Conservation (phyloP, 2,113 vertebrate genomes). For the Illadopsis cleaveri region DNA sequence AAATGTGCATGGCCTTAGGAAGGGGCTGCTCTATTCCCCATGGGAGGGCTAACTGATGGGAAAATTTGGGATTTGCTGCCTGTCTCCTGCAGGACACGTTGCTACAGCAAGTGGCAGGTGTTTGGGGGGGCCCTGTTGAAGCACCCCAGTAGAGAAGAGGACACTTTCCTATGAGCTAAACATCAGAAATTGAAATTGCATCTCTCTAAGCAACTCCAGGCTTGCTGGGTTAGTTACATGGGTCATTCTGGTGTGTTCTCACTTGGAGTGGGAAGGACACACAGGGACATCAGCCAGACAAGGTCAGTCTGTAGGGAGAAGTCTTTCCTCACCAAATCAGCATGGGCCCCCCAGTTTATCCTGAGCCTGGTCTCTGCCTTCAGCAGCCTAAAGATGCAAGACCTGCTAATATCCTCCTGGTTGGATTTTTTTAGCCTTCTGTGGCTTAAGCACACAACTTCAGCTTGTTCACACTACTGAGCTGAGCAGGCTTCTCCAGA, state of each 20-base stretch:
- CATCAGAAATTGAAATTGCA: not conserved
- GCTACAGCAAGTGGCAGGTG: fast-evolving
- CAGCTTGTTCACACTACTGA: not conserved
- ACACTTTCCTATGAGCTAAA: not conserved
- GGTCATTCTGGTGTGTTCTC: fast-evolving
- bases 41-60: not conserved
- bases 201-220: not conserved
- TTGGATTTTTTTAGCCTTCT: not conserved
- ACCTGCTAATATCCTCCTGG: not conserved
- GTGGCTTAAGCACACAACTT: not conserved
- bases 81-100: not conserved
- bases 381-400: not conserved
- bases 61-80: not conserved
- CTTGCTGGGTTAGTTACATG: not conserved
- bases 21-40: not conserved
- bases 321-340: not conserved
- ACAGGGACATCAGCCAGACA: not conserved
- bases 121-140: fast-evolving
- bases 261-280: not conserved
- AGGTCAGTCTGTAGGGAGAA: not conserved
- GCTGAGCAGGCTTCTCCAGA: not conserved
- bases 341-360: not conserved
- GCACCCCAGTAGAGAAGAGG: not conserved
- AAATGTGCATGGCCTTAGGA: not conserved
- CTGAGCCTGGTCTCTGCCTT: not conserved